Evolutionary conservation across 35 echinoderm and acorn worm genomes (phyloP), one percentile per base, ranked within the genome.

Genomic region (Lytechinus variegatus): DNA sequence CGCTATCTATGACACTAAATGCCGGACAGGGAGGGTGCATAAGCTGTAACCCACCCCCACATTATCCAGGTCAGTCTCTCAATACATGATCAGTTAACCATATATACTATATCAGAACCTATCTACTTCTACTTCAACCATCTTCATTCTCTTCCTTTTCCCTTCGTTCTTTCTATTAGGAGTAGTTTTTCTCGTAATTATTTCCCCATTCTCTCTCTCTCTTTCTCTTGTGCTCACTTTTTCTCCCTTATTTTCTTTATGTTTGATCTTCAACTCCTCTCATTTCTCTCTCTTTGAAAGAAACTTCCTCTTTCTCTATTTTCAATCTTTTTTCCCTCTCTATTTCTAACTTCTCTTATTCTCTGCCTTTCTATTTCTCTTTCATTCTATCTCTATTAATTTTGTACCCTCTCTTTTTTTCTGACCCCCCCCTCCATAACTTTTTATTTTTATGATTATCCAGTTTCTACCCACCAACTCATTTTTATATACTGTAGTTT

Each of bases 41-140:
- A 54, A 57, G 27, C 55, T 93, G 92, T 57, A 54, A 57, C 53
- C 92, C 92, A 10, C 92, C 92, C 57, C 29, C 52, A 55, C 92
- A 93, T 93, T 93, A 27, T 19, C 92, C 92, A 54, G 92, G 92
- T 93, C 88, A 90, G 88, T 90, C 1, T 90, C 1, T 54, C 5
- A 27, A 88, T n/a, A 28, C 87, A 88, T n/a, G 9, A 28, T 52
- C n/a, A n/a, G 7, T 89, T 89, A 33, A 51, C 24, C 27, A 89
- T 89, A 5, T 89, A 10, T 19, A 27, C 9, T 87, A 27, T 51
- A 87, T 9, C 28, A 54, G 6, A 6, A 52, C 2, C 16, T 90
- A 7, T 90, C n/a, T 9, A 88, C 9, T 89, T 89, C 52, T n/a
- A 14, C 11, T 10, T 54, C 28, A 28, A 44, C 0, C 33, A 44